Base-by-base conservation (phyloP, 1,140 invertebrate genomes). In the Drosophila simulans region DNA sequence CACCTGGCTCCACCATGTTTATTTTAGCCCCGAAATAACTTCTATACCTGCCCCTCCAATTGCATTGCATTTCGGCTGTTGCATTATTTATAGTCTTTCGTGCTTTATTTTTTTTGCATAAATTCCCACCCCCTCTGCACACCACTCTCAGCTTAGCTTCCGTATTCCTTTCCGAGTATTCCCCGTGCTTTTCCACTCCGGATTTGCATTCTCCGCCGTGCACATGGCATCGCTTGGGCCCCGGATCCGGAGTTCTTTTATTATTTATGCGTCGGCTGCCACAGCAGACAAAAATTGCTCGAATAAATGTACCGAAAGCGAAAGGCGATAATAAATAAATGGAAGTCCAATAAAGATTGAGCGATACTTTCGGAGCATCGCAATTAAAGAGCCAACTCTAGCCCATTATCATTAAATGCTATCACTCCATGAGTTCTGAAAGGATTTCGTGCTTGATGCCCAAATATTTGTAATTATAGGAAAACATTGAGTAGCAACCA, bases 41-140 rank as follows among this genome's bases (percentile, higher is more conserved):
- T 8, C 13, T 10, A 43, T 37, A 20, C 53, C 69, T 49, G 17
- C 40, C 39, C 22, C 51, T 37, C 8, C 51, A 77, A 35, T 57
- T 59, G 43, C 40, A 70, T 56, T 82, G 83, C 78, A 88, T 81
- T 85, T 78, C 52, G 78, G 77, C 54, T 56, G 42, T 59, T 75
- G 79, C 69, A 85, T 85, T 80, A 80, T 85, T 84, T 85, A 84
- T 84, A 64, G 82, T 22, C 15, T 48, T 40, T 72, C 57, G 40
- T 40, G 68, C 56, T 57, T 70, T 48, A 54, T 82, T 83, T 79
- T 74, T 63, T 85, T 66, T 65, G 74, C 82, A 81, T 86, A 78
- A 85, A 82, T 53, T 45, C 46, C 46, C 37, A 46, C 37, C 4
- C 31, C 37, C 5, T 1, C 27, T 35, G 35, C 22, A 25, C 25